phyloP scores from a whole-genome alignment of 2,113 vertebrate genomes.

The Oreotragus oreotragus region DNA sequence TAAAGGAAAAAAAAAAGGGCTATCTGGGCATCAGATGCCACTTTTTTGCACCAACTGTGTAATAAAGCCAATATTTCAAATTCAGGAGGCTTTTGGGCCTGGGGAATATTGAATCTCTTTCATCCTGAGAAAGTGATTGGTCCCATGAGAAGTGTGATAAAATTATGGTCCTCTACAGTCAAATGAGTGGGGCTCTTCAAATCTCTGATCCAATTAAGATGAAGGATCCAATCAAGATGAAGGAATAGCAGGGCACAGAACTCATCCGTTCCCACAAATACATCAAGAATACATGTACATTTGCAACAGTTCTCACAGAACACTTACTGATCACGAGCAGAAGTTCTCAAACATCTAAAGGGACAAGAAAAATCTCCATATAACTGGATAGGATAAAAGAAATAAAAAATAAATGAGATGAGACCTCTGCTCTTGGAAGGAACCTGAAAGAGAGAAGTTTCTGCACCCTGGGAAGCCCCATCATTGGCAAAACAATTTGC shows the following conservation, averaged over 20 bases:
- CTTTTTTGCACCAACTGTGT: background rate
- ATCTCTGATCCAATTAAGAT: background rate
- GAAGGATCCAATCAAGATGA: background rate
- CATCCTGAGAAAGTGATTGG: background rate
- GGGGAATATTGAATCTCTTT: background rate
- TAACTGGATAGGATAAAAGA: background rate
- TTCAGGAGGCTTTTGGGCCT: background rate
- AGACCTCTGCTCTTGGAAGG: background rate
- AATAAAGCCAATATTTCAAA: background rate
- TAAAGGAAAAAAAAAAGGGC: background rate
- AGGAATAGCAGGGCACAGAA: background rate
- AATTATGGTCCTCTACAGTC: background rate
- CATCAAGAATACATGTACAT: background rate
- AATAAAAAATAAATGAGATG: background rate
- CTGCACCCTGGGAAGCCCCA: background rate
- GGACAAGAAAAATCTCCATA: background rate
- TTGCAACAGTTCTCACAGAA: background rate
- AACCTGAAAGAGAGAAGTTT: background rate
- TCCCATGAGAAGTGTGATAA: background rate
- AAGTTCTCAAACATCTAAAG: background rate
- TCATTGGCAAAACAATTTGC: background rate
- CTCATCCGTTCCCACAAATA: background rate
- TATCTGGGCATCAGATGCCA: background rate
- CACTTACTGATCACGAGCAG: background rate
- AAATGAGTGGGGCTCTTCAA: background rate